phyloP scores from a whole-genome alignment of 2,113 vertebrate species.

The Condylura cristata region DNA sequence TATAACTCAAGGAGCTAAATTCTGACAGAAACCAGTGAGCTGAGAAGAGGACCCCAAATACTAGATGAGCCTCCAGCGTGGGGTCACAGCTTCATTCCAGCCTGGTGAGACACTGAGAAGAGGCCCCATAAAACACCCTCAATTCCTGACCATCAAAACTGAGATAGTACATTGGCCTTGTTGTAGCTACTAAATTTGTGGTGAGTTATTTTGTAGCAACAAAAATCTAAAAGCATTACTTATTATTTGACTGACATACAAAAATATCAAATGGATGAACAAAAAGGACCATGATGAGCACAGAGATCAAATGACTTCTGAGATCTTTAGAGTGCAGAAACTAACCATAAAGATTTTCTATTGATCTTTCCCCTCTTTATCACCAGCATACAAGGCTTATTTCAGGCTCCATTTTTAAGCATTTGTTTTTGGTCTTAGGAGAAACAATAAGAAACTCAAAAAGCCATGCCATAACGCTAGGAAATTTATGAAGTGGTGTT shows the following conservation, averaged over 20 bases:
- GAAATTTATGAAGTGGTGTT: slow-evolving; percentile 51
- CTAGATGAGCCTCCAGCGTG: not conserved
- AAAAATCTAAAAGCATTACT: not conserved
- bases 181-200: not conserved
- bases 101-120: not conserved
- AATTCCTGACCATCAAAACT: not conserved
- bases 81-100: not conserved
- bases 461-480: slow-evolving; percentile 36
- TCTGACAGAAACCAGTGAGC: not conserved
- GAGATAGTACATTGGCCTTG: not conserved
- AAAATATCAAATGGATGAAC: not conserved
- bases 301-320: not conserved
- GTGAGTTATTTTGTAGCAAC: not conserved
- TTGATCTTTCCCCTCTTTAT: too few species aligned
- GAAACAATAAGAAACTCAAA: slow-evolving; percentile 8
- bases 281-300: not conserved
- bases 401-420: slow-evolving; percentile 22
- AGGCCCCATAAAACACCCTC: not conserved
- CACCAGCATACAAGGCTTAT: too few species aligned
- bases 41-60: not conserved
- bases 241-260: not conserved
- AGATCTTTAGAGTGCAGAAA: not conserved
- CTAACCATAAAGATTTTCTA: not conserved
- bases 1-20: not conserved
- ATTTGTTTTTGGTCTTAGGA: not conserved